Conservation (phyloP, 2,113 vertebrate genomes). For the Triplophysa tibetana region DNA sequence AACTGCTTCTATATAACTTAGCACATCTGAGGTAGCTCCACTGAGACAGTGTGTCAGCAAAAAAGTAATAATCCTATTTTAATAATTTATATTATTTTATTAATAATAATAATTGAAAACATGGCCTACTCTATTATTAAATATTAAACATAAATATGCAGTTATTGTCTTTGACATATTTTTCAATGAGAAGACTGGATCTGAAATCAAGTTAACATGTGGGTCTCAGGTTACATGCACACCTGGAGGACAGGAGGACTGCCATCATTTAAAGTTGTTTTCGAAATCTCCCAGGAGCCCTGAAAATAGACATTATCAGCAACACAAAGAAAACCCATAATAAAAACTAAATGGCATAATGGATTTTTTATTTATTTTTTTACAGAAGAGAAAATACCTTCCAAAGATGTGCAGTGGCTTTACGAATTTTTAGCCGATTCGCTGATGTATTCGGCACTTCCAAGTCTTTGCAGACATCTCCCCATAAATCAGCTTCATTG, state of each 20-base stretch:
- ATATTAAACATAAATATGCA: background rate
- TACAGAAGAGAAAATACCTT: too few species aligned
- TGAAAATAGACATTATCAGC: constrained; percentile 1
- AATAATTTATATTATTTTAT: too few species aligned
- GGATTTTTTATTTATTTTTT: background rate
- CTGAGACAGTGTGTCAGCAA: background rate
- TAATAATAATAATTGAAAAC: too few species aligned
- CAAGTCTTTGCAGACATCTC: too few species aligned
- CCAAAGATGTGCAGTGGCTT: too few species aligned
- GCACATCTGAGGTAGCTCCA: background rate
- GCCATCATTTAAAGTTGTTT: background rate
- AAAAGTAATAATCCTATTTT: background rate
- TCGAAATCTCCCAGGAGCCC: background rate
- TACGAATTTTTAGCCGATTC: too few species aligned
- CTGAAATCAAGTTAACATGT: constrained; percentile 1
- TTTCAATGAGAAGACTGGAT: constrained; percentile 14
- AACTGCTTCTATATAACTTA: constrained; percentile 10
- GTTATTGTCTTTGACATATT: constrained; percentile 2
- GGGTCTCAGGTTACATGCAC: background rate
- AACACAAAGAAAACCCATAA: too few species aligned
- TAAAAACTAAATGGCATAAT: too few species aligned
- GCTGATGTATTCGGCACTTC: too few species aligned
- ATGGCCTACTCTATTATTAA: background rate
- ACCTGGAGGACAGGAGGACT: background rate
- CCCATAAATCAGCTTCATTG: too few species aligned